These are phyloP conservation scores for Papilio xuthus DNA, from an alignment of 1,140 invertebrate genomes.

Conservation along the genomic window DNA sequence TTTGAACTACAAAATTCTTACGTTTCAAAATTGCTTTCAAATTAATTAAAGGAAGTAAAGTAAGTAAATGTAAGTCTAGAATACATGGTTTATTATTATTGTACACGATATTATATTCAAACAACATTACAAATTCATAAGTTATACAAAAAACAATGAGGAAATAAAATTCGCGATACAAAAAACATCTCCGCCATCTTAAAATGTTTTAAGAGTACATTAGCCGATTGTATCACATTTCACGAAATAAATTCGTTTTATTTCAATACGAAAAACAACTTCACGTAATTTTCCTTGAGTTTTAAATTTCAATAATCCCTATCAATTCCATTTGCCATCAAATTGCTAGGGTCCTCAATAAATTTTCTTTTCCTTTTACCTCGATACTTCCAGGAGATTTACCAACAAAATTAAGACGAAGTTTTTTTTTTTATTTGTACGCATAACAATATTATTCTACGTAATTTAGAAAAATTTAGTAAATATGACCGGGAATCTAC, in stretches of 20 bases:
- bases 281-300: background rate
- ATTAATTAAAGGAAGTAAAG: too few relatives aligned
- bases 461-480: too few relatives aligned
- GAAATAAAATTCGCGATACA: background rate
- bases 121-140: background rate
- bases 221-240: slow-evolving; percentile 1
- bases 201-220: background rate
- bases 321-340: background rate
- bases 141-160: background rate
- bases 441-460: too few relatives aligned
- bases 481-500: too few relatives aligned
- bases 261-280: background rate
- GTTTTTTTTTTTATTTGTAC: too few relatives aligned
- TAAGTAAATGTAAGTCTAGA: too few relatives aligned
- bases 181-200: background rate
- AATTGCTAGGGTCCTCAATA: background rate
- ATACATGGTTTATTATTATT: too few relatives aligned
- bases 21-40: too few relatives aligned
- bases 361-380: background rate
- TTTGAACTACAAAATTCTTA: too few relatives aligned
- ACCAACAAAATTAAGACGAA: background rate
- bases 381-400: background rate
- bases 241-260: background rate
- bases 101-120: too few relatives aligned
- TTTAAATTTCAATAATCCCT: slow-evolving; percentile 9